Base-by-base conservation (phyloP, 2,888 invertebrate species). In the Calephelis perditalis region DNA sequence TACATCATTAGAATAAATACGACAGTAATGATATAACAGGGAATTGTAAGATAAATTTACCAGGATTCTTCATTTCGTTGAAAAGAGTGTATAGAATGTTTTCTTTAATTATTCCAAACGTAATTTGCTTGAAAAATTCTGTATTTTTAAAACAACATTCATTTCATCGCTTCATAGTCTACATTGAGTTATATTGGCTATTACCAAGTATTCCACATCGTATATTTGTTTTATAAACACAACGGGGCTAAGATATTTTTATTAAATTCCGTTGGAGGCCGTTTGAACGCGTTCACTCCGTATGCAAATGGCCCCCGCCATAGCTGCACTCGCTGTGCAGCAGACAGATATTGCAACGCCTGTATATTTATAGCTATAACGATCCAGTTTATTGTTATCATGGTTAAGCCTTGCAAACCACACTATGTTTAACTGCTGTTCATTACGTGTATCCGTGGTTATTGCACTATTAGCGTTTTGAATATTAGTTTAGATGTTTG, bases 211-310 rank as follows among this genome's bases (percentile, higher is more conserved):
- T 73, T 73, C 71, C 71, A 73, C 71, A 73, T 74, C 74, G 75
- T 76, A 75, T 72, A 70, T 81, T 80, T 81, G 79, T 81, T 81
- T 81, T 78, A 79, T 77, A 81, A 82, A 82, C 80, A 77, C 79
- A 64, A 70, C 66, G 75, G 74, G 75, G 75, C 75, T 81, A 78
- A 85, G 81, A 86, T 86, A 85, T 86, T 89, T 86, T 86, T 89
- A 88, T 89, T 86, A 89, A 89, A 87, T 88, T 86, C 86, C 83
- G 71, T 69, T 68, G 69, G 80, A 83, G 86, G 84, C 86, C 77
- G 84, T 84, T 82, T 78, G 77, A 74, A 77, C 76, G 81, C 75
- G 58, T 62, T 63, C 49, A 77, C 76, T 78, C 76, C 82, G 79
- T 73, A 87, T 88, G 86, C 86, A 88, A 87, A 89, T 85, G 84